Evolutionary conservation across 2,888 invertebrate genomes (phyloP).

Genomic region (Liodrosophila aerea): DNA sequence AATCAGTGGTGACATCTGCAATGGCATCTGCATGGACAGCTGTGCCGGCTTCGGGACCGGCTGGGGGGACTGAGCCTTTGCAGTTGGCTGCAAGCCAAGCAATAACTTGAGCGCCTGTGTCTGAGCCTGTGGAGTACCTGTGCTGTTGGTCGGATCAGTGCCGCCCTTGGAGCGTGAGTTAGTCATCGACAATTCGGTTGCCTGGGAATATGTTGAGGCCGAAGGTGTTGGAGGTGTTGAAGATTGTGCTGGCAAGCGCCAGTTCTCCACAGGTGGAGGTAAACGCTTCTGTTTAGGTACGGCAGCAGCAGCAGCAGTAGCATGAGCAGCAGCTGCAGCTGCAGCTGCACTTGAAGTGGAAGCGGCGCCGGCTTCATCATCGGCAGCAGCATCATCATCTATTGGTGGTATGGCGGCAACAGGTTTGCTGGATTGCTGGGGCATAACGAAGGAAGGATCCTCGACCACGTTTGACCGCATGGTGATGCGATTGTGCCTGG

Average conservation of each 20-base stretch:
- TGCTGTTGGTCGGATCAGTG: too few relatives aligned
- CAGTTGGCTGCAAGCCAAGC: constrained; percentile 48
- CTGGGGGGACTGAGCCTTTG: not conserved
- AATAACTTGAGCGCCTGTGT: constrained; percentile 59
- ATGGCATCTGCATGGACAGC: too few relatives aligned
- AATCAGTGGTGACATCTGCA: not conserved
- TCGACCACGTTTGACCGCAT: too few relatives aligned
- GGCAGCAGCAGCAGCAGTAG: not conserved
- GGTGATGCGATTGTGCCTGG: constrained; percentile 35
- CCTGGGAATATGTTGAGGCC: not conserved
- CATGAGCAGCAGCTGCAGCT: not conserved
- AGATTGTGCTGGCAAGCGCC: too few relatives aligned
- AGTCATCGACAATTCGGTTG: constrained; percentile 24
- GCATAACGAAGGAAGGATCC: too few relatives aligned
- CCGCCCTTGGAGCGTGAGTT: too few relatives aligned
- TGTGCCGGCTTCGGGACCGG: too few relatives aligned
- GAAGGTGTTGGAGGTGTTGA: not conserved
- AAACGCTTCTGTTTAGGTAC: not conserved
- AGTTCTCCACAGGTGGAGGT: too few relatives aligned
- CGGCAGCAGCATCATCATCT: too few relatives aligned
- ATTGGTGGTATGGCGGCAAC: too few relatives aligned
- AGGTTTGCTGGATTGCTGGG: too few relatives aligned
- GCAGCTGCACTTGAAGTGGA: not conserved
- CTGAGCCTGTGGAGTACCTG: constrained; percentile 40
- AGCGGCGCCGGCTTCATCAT: not conserved